Evolutionary conservation across 1,140 invertebrate species (phyloP), one percentile per base, ranked within the genome.

Genomic region (Pogonus chalceus): DNA sequence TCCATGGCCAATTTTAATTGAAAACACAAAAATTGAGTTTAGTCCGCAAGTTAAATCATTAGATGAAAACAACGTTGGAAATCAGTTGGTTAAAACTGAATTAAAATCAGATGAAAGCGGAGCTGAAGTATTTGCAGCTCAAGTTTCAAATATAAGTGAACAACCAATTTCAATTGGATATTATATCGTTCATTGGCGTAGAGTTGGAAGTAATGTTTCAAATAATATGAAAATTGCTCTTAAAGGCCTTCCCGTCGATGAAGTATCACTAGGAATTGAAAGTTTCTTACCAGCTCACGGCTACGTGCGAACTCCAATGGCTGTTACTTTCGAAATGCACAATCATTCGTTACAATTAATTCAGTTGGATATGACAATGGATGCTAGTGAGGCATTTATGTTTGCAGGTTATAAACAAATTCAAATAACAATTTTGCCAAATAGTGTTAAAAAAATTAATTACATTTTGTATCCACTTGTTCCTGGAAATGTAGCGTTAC

Each of bases 361-460:
- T 47, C 83, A 87, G 48, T 70, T 93, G 10, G 79, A 80, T 54
- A 66, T 92, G 12, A 79, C 74, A 51, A 84, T 93, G 72, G 88
- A 92, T 58, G 81, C 83, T 1, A 88, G 80, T 58, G 89, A 93
- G 67, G 83, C 81, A 2, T 94, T 93, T 64, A 91, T 93, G 87
- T 93, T 88, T 74, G 80, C 89, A 60, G 91, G 91, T 2, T 88
- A 92, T 60, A 92, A 90, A 75, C 85, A 91, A 71, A 70, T 79
- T n/a, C 76, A 78, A 35, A 72, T 87, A 21, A 76, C 79, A 24
- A 74, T 88, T 14, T 72, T 85, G 43, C 85, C 86, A 0, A 72
- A 76, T 21, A 77, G 76, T 47, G 72, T 67, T 52, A 76, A 81
- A 51, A 73, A 75, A 49, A 60, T 88, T 39, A 76, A 75, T 55